Base-by-base conservation (phyloP, 2,888 invertebrate genomes). In the Sicus ferrugineus region DNA sequence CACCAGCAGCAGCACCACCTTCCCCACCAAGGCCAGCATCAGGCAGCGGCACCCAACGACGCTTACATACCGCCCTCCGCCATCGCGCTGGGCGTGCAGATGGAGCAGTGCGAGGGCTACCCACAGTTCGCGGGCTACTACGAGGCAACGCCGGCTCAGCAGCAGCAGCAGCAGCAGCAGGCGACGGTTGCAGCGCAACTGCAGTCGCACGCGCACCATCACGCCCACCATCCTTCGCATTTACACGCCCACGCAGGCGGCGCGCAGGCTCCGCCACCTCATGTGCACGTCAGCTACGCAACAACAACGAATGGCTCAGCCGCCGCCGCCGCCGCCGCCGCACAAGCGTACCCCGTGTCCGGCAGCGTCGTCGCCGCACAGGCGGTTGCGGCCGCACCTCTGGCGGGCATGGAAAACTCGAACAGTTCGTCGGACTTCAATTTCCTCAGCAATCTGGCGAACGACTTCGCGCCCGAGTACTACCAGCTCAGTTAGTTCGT, bases 361-460 rank as follows among this genome's bases (percentile, higher is more conserved):
- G 69, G 46, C 21, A 38, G 19, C 23, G 62, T 65, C 5, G 70
- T 61, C 7, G 31, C 73, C 11, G 77, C 73, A 14, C 69, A 68
- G 26, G 72, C 72, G 0, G 87, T 87, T 16, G 86, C 88, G 0
- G 87, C 87, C 2, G 87, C 89, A 31, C 89, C 89, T 86, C 89
- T 90, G 11, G 89, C 90, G 7, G 89, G 90, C 0, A 86, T 92
- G 62, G 94, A 94, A 79, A 94, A 94, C 86, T 94, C 93, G 77
- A 95, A 94, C 84, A 94, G 93, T 83, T 95, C 95, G n/a, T 94
- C 95, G 34, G 96, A 96, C 86, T 96, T 96, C 86, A 96, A 96
- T 85, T 96, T 96, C 84, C 89, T 96, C 73, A 94, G 95, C 86
- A 96, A 94, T 84, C 88, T 96, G 81, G 94, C 95, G 74, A 96